Conservation (phyloP, 2,888 invertebrate species). For the Tethea ocularis region DNA sequence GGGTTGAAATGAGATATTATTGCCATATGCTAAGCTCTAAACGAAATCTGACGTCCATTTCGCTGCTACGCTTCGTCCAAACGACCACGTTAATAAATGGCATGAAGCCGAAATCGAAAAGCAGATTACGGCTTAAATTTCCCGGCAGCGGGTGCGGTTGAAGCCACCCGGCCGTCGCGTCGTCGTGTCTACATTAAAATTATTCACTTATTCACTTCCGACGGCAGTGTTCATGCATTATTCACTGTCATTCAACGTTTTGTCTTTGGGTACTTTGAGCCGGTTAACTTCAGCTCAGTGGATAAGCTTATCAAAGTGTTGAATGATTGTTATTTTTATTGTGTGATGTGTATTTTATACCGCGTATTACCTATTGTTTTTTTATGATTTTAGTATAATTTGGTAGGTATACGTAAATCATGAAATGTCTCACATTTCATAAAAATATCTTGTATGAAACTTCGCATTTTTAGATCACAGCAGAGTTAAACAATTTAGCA, state of each 20-base stretch:
- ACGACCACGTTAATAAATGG: slow-evolving; percentile 4
- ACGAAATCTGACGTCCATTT: neutral
- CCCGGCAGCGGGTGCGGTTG: slow-evolving; percentile 11
- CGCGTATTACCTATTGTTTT: no score
- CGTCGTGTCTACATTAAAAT: slow-evolving; percentile 36
- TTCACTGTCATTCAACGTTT: slow-evolving; percentile 42
- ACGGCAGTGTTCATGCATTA: slow-evolving; percentile 49
- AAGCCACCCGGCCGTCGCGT: slow-evolving; percentile 1
- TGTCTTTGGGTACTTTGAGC: slow-evolving; percentile 26
- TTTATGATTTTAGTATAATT: no score
- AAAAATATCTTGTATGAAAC: no score
- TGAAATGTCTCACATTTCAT: no score
- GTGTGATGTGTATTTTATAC: neutral
- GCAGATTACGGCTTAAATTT: slow-evolving; percentile 27
- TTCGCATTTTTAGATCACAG: neutral
- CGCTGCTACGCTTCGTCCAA: neutral
- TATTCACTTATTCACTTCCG: slow-evolving; percentile 38
- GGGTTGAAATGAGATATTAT: neutral
- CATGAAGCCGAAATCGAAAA: slow-evolving; percentile 19
- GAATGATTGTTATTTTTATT: neutral
- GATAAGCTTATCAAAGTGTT: slow-evolving; percentile 13
- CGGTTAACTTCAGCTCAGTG: slow-evolving; percentile 13
- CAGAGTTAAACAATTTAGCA: neutral
- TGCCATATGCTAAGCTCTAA: neutral
- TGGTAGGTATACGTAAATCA: no score